phyloP scores from a whole-genome alignment of 2,113 vertebrate genomes.

The Hiodon alosoides region DNA sequence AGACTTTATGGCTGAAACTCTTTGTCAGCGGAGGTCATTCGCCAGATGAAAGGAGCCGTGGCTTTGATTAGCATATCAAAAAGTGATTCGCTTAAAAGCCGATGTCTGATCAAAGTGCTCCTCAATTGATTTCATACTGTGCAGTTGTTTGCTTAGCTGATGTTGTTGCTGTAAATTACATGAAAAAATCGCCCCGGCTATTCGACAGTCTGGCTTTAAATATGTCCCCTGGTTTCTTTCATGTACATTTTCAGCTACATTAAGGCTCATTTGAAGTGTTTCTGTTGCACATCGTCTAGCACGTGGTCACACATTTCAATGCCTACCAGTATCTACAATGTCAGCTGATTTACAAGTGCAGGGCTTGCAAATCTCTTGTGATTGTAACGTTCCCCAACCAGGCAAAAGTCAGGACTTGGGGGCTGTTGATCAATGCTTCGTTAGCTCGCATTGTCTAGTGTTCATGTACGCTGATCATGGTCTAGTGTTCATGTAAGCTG shows the following conservation, averaged over 20 bases:
- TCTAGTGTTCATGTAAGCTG: too few species aligned
- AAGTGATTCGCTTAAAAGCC: slow-evolving; percentile 23
- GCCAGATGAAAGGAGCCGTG: slow-evolving; percentile 60
- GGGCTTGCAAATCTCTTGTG: slow-evolving; percentile 1
- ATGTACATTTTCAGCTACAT: not conserved
- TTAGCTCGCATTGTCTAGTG: slow-evolving; percentile 66
- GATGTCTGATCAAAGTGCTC: slow-evolving; percentile 28
- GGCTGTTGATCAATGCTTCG: slow-evolving; percentile 96
- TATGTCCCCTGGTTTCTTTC: not conserved
- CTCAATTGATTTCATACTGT: slow-evolving; percentile 22
- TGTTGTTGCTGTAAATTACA: slow-evolving; percentile 17
- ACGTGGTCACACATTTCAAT: too few species aligned
- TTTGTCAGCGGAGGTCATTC: slow-evolving; percentile 49
- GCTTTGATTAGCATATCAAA: slow-evolving; percentile 38
- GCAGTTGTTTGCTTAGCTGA: slow-evolving; percentile 18
- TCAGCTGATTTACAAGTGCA: not conserved
- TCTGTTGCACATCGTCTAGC: not conserved
- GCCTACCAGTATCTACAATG: too few species aligned
- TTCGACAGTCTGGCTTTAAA: slow-evolving; percentile 9
- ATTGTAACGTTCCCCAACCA: slow-evolving; percentile 49
- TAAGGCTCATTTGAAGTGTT: not conserved
- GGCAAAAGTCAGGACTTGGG: slow-evolving; percentile 77
- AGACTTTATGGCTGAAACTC: slow-evolving; percentile 54
- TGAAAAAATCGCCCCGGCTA: slow-evolving; percentile 16
- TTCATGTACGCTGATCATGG: too few species aligned